These are phyloP conservation scores for Cotesia typhae DNA, from an alignment of 1,140 invertebrate species.

Conservation along the genomic window DNA sequence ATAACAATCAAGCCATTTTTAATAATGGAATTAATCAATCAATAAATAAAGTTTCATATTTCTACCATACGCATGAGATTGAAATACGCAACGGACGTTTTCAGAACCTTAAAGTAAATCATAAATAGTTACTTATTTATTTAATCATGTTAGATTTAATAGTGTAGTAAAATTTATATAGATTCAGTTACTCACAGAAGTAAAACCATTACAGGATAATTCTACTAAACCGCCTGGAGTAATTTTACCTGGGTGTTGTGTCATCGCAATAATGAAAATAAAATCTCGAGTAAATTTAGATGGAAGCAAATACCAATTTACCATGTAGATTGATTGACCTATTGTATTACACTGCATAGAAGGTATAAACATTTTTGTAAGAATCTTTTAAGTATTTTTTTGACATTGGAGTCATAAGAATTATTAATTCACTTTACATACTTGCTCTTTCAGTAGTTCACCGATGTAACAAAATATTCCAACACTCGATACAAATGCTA, in stretches of 20 bases:
- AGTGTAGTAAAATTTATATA: neutral
- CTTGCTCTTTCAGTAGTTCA: slow-evolving; percentile 43
- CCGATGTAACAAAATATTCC: slow-evolving; percentile 51
- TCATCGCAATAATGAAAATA: slow-evolving; percentile 43
- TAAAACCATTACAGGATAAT: slow-evolving; percentile 45
- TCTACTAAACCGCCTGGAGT: slow-evolving; percentile 42
- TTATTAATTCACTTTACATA: neutral
- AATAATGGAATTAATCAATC: slow-evolving; percentile 24
- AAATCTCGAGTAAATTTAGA: slow-evolving; percentile 33
- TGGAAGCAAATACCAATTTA: slow-evolving; percentile 44
- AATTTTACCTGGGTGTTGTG: slow-evolving; percentile 40
- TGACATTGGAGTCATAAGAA: too few species aligned
- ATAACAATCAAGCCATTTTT: neutral
- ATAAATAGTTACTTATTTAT: neutral
- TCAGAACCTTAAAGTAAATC: slow-evolving; percentile 35
- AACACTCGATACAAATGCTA: slow-evolving; percentile 37
- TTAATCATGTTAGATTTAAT: neutral
- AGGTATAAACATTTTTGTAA: neutral
- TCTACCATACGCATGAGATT: slow-evolving; percentile 32
- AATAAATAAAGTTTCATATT: neutral
- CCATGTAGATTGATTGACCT: slow-evolving; percentile 28
- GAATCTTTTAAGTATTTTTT: neutral
- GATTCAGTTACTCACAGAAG: slow-evolving; percentile 37
- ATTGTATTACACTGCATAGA: slow-evolving; percentile 27
- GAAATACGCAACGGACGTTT: slow-evolving; percentile 39